Evolutionary conservation across 2,113 vertebrate species (phyloP).

Genomic region (Apodemus sylvaticus): DNA sequence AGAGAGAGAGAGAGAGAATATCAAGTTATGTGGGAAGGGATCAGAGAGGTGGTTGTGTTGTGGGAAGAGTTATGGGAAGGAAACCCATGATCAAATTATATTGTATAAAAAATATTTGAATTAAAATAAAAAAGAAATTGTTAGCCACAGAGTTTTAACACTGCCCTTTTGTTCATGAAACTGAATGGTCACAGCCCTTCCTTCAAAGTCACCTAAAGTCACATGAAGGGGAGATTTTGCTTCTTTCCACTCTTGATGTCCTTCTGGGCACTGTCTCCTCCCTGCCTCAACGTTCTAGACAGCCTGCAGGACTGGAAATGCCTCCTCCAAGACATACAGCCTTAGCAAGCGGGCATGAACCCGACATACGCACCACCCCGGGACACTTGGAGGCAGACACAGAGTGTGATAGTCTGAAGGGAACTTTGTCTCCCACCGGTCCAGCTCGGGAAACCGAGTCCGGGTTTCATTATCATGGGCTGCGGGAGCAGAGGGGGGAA

Average conservation of each 20-base stretch:
- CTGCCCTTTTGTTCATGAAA: neutral
- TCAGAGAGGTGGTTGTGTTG: neutral
- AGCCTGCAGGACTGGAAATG: accelerated
- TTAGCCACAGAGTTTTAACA: neutral
- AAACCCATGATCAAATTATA: neutral
- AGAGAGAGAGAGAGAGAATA: neutral
- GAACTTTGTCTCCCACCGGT: accelerated
- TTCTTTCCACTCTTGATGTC: neutral
- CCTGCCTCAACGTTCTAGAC: neutral
- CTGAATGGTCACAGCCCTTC: neutral
- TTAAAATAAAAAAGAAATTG: neutral
- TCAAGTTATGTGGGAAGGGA: neutral
- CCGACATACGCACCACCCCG: accelerated
- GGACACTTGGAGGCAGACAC: neutral
- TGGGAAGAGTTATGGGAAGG: neutral
- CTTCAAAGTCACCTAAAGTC: neutral
- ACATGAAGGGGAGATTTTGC: neutral
- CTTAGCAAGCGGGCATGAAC: neutral
- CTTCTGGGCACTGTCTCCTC: too few relatives aligned
- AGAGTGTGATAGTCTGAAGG: neutral
- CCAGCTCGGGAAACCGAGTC: neutral
- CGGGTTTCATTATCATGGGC: too few relatives aligned
- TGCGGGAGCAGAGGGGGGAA: accelerated
- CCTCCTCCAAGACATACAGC: neutral
- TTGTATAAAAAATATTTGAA: neutral